These are phyloP conservation scores for Hemithea aestivaria DNA, from an alignment of 2,888 invertebrate genomes.

Conservation along the genomic window DNA sequence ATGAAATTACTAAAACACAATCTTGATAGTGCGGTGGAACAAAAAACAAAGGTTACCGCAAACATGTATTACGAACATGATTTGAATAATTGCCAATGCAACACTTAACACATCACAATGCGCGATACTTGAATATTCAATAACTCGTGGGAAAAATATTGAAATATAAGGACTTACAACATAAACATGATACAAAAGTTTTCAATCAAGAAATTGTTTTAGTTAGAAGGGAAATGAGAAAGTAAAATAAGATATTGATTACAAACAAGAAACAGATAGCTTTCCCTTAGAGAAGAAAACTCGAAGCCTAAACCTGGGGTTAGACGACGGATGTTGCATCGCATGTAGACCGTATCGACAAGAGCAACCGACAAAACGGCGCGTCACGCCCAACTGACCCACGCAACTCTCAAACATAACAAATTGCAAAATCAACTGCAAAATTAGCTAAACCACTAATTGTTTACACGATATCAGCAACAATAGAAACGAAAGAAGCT, in stretches of 20 bases:
- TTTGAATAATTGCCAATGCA: constrained; percentile 62
- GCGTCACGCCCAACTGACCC: constrained; percentile 68
- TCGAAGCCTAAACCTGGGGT: constrained; percentile 58
- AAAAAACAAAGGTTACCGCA: constrained; percentile 47
- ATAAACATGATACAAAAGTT: too few relatives aligned
- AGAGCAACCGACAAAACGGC: constrained; percentile 67
- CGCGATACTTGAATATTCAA: constrained; percentile 54
- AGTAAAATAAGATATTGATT: constrained; percentile 30
- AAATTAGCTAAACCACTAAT: constrained; percentile 43
- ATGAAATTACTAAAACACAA: constrained; percentile 27
- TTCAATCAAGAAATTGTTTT: too few relatives aligned
- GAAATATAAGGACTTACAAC: constrained; percentile 43
- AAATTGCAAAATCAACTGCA: constrained; percentile 42
- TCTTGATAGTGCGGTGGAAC: constrained; percentile 44
- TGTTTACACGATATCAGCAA: constrained; percentile 24
- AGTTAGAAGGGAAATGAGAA: constrained; percentile 5
- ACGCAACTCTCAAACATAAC: constrained; percentile 57
- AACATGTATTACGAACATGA: constrained; percentile 44
- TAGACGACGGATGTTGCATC: constrained; percentile 54
- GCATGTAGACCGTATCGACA: constrained; percentile 74
- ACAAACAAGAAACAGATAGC: constrained; percentile 38
- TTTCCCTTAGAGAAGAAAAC: constrained; percentile 42
- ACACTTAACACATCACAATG: constrained; percentile 41
- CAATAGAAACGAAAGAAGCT: constrained; percentile 16
- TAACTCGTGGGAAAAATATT: constrained; percentile 57